These are phyloP conservation scores for Yasuhikotakia modesta DNA, from an alignment of 2,797 vertebrate genomes.

Conservation along the genomic window DNA sequence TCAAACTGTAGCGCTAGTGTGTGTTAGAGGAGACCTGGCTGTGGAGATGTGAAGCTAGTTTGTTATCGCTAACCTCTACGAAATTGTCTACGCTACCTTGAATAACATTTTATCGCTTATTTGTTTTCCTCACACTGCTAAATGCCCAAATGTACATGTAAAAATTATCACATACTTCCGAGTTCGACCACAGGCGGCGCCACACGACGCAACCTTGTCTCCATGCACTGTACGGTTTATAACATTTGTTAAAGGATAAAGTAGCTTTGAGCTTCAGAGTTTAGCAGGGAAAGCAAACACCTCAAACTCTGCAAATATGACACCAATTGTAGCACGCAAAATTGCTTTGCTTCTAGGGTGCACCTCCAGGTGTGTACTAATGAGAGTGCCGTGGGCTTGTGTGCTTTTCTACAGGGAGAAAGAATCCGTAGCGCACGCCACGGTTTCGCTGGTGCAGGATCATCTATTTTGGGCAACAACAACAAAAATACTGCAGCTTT, in stretches of 20 bases:
- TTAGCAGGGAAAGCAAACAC: constrained; percentile 30
- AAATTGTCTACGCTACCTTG: no score
- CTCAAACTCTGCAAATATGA: constrained; percentile 35
- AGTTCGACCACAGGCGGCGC: constrained; percentile 89
- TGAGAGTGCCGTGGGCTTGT: constrained; percentile 77
- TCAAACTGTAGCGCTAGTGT: no score
- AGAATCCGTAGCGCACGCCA: constrained; percentile 88
- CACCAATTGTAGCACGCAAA: constrained; percentile 12
- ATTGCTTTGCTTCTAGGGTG: constrained; percentile 48
- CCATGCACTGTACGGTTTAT: constrained; percentile 77
- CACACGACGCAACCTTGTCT: constrained; percentile 83
- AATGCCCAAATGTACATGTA: no score
- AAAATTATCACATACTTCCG: constrained; percentile 48
- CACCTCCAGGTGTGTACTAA: constrained; percentile 83
- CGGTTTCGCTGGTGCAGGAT: constrained; percentile 95
- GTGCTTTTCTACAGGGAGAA: constrained; percentile 80
- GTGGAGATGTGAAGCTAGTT: no score
- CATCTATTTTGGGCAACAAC: constrained; percentile 74
- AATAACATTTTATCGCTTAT: no score
- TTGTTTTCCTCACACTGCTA: no score
- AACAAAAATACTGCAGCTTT: background rate
- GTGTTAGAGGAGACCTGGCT: no score
- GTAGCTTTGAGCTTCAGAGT: constrained; percentile 1
- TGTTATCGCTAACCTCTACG: no score
- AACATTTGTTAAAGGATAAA: no score